Evolutionary conservation across 2,113 vertebrate species (phyloP).

Genomic region (human): GRCh38 chr22:16720501-16721000

Average conservation of each 20-base stretch:
- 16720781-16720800: not conserved
- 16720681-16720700: not conserved
- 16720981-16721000: not conserved
- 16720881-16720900: not conserved
- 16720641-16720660: not conserved
- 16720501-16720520: not conserved
- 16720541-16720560: not conserved
- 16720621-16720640: not conserved
- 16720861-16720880: conserved; percentile 10
- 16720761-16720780: not conserved
- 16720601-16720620: not conserved
- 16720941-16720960: not conserved
- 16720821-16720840: not conserved
- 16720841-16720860: not conserved
- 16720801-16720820: not conserved
- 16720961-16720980: conserved; percentile 8
- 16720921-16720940: not conserved
- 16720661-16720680: not conserved
- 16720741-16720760: not conserved
- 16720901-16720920: not conserved
- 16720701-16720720: not conserved
- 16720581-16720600: not conserved
- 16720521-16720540: not conserved
- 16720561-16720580: not conserved
- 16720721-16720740: not conserved